These are phyloP conservation scores for Rhagonycha lutea DNA, from an alignment of 2,888 invertebrate genomes.

Conservation along the genomic window DNA sequence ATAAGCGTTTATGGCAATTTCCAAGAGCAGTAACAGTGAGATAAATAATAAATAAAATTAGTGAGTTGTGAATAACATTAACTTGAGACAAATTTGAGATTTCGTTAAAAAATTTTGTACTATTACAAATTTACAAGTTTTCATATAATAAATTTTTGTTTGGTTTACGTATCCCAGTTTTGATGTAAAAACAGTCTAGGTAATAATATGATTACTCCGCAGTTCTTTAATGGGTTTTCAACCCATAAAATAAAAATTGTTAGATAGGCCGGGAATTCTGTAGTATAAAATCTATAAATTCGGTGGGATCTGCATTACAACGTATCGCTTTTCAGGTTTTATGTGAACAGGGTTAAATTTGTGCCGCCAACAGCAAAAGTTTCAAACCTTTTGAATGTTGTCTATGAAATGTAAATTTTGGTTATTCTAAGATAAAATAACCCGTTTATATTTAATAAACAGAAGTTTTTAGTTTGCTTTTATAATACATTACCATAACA, in stretches of 20 bases:
- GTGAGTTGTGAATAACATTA: neutral
- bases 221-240: constrained; percentile 36
- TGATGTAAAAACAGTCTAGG: constrained; percentile 23
- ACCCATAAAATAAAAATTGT: constrained; percentile 41
- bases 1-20: neutral
- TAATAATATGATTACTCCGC: constrained; percentile 35
- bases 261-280: constrained; percentile 39
- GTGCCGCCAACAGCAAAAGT: constrained; percentile 44
- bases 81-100: neutral
- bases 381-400: constrained; percentile 37
- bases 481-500: neutral
- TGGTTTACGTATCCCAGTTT: constrained; percentile 17
- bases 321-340: constrained; percentile 44
- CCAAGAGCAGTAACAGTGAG: neutral
- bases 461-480: neutral
- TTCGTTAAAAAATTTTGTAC: neutral
- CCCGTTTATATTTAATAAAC: constrained; percentile 4
- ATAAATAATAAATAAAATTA: neutral
- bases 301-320: constrained; percentile 36
- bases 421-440: constrained; percentile 14
- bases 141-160: constrained; percentile 13
- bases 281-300: constrained; percentile 41
- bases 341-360: constrained; percentile 44
- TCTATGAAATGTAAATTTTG: constrained; percentile 27
- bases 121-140: neutral